Evolutionary conservation across 2,113 vertebrate species (phyloP).

Genomic region (Apeltes quadracus): DNA sequence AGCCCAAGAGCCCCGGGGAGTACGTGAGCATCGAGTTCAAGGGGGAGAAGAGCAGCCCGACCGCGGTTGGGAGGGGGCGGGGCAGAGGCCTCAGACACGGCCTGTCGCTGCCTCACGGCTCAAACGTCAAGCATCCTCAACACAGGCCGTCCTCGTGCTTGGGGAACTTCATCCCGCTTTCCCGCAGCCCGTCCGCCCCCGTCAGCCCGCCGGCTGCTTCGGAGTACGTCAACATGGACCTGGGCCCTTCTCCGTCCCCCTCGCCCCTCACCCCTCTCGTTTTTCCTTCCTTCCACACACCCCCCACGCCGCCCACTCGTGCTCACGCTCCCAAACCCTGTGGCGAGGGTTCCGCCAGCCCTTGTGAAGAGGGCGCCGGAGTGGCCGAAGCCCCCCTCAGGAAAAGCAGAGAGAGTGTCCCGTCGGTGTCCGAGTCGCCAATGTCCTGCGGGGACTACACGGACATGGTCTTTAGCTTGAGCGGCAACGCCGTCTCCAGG

Average conservation of each 20-base stretch:
- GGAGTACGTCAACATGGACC: slow-evolving; percentile 83
- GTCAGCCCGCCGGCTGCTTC: slow-evolving; percentile 69
- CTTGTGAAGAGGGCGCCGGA: slow-evolving; percentile 42
- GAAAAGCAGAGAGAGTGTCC: slow-evolving; percentile 59
- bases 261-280: slow-evolving; percentile 74
- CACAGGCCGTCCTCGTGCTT: slow-evolving; percentile 75
- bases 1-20: slow-evolving; percentile 82
- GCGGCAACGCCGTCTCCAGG: slow-evolving; percentile 49
- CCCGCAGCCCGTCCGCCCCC: slow-evolving; percentile 69
- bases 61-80: slow-evolving; percentile 37
- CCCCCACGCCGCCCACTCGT: slow-evolving; percentile 70
- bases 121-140: slow-evolving; percentile 58
- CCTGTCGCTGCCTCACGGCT: slow-evolving; percentile 61
- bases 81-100: slow-evolving; percentile 60
- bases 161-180: slow-evolving; percentile 72
- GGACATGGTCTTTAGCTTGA: slow-evolving; percentile 81
- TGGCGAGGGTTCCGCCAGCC: slow-evolving; percentile 36
- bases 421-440: slow-evolving; percentile 64
- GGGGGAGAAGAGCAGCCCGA: slow-evolving; percentile 50
- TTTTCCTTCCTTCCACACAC: slow-evolving; percentile 77
- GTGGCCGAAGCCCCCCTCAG: slow-evolving; percentile 48
- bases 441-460: slow-evolving; percentile 82
- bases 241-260: slow-evolving; percentile 79
- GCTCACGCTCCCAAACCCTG: slow-evolving; percentile 64
- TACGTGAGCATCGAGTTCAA: slow-evolving; percentile 82